Conservation (phyloP, 2,797 vertebrate species). For the Manis javanica region DNA sequence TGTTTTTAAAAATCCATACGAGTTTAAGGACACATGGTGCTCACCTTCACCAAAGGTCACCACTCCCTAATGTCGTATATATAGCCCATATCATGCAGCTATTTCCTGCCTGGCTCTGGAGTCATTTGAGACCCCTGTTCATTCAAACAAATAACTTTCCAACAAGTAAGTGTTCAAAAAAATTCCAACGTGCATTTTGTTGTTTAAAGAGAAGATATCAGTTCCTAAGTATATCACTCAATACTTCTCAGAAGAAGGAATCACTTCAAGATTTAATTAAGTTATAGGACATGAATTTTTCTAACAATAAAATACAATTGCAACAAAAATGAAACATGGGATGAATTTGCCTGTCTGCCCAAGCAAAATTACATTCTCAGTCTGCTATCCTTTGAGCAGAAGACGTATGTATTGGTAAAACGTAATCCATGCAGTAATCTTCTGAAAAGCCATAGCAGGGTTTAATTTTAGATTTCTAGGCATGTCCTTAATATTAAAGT, state of each 20-base stretch:
- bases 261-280: slow-evolving; percentile 40
- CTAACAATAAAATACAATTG: slow-evolving; percentile 6
- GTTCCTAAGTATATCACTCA: background rate
- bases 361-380: slow-evolving; percentile 31
- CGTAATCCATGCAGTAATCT: slow-evolving; percentile 34
- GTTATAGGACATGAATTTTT: background rate
- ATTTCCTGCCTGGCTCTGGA: background rate
- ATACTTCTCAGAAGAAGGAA: background rate
- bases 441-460: slow-evolving; percentile 13
- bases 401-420: slow-evolving; percentile 3
- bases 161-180: background rate
- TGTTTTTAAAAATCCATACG: background rate
- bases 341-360: background rate
- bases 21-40: background rate
- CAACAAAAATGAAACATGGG: slow-evolving; percentile 42
- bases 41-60: background rate
- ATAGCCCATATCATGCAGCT: background rate
- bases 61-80: background rate
- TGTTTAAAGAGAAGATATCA: background rate
- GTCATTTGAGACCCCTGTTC: background rate
- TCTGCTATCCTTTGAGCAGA: slow-evolving; percentile 51
- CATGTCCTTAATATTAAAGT: background rate
- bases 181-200: background rate
- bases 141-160: slow-evolving; percentile 25
- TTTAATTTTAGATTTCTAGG: slow-evolving; percentile 10